Evolutionary conservation across 1,140 invertebrate species (phyloP), one percentile per base, ranked within the genome.

Genomic region (Wiebesia pumilae): DNA sequence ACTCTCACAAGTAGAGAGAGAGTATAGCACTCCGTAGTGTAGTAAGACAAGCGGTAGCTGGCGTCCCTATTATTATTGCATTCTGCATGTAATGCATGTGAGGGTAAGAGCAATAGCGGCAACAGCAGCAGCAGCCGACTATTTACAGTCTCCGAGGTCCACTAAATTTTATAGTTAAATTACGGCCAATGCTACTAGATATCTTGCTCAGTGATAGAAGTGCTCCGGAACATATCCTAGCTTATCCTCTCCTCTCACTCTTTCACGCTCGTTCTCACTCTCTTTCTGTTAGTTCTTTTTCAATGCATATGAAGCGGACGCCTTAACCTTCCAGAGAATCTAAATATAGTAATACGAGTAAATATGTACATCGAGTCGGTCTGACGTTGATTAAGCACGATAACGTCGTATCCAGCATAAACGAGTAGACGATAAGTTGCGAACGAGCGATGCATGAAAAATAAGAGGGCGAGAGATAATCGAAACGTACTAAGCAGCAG

Each of bases 121-220:
- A 78, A 40, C 62, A 65, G 40, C 14, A 30, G 27, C 81, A 75
- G 79, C 47, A 77, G n/a, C 65, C 51, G 62, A 88, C 82, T 88
- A 88, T 88, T 88, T 87, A 86, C 85, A 84, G 69, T 84, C 69
- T 69, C 77, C 38, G 6, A 47, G 71, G 80, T 83, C 77, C 77
- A 88, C 75, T 88, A 88, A 88, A 88, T 87, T 86, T 88, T 86
- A 84, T 84, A 88, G 88, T 86, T 87, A 90, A 91, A 89, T 89
- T 90, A 88, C 87, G 87, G 77, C 88, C 87, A 54, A 73, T 82
- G 65, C 80, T 85, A 83, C 73, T 87, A 84, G 84, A 88, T 87
- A 87, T 87, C 85, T 88, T 84, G 21, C 65, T 62, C 71, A 58
- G 51, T 88, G 87, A 89, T 86, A 85, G 88, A 89, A 79, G 83